Base-by-base conservation (phyloP, 2,113 vertebrate genomes). In the Paradoxurus hermaphroditus region DNA sequence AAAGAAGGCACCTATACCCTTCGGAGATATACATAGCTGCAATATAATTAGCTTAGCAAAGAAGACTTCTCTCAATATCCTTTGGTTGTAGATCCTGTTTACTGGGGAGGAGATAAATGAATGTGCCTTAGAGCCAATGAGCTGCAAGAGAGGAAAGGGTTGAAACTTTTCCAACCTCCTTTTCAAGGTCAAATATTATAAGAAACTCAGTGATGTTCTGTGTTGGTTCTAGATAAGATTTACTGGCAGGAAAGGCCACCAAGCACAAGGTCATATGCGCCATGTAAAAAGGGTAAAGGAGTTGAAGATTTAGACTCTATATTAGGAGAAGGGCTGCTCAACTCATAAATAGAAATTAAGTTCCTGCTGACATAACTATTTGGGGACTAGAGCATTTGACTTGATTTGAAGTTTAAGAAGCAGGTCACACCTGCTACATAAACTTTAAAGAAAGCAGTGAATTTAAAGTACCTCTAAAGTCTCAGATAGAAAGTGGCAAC, bases 321-420 rank as follows among this genome's bases (percentile, higher is more conserved):
- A 29, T 75, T 79, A 75, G 62, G 10, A 56, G 25, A 91, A 77
- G 5, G 41, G 8, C 11, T 78, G 18, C 78, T 90, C 53, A 86
- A 75, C 27, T 39, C 29, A 44, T 36, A 77, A 95, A 65, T 2
- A 77, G 51, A 81, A 68, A 46, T n/a, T 77, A 90, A 18, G 29
- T 46, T 95, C 15, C 62, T 39, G 7, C 12, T 91, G 44, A 73
- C 39, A 75, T 67, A 68, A 49, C 68, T 67, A 90, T 70, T 65
- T 92, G 36, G 77, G 11, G 6, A 72, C 44, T n/a, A 77, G 39
- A 68, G 4, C 51, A 59, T 84, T 53, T 68, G 62, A 59, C 68
- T 85, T 92, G 19, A 94, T 85, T 89, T 39, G 56, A 93, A 73
- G 23, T 79, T 87, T 25, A 72, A 97, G 59, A 75, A 92, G 16